Evolutionary conservation across 2,888 invertebrate genomes (phyloP), one percentile per base, ranked within the genome.

Genomic region (Nasonia oneida): DNA sequence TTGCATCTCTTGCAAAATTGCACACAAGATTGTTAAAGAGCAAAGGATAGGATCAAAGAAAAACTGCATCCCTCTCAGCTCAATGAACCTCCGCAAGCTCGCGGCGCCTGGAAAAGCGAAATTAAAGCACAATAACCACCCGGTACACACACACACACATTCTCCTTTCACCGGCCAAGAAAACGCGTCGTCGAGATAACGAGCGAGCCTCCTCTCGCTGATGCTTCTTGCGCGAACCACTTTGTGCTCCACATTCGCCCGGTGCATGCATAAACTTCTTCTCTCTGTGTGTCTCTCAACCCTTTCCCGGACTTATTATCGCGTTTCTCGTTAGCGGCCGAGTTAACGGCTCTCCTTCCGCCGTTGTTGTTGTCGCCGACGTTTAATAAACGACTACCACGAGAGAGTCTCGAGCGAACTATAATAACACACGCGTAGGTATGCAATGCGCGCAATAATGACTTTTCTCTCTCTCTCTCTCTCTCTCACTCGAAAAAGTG

Each of bases 191-290:
- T 23, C 29, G 74, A 67, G 79, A 79, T 84, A 84, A 79, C 64
- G 78, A 74, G 29, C 23, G 53, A 33, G 79, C n/a, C 18, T 14
- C 15, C 10, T 37, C 23, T 29, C 37, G 57, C 18, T 4, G 37
- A 37, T 37, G 33, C 37, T 79, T 70, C 47, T 61, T 42, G 33
- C 71, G 57, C 77, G 42, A 78, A 67, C 50, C 76, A 79, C 79
- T 79, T 79, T 47, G 33, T 18, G 80, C 70, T 70, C 79, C 57
- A 84, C 42, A 84, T 81, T 80, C 39, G 61, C n/a, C 57, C n/a
- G 37, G 18, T 42, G 39, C 18, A 53, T 39, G 10, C 23, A 12
- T 50, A 10, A 12, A 39, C 10, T 39, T n/a, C 15, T 10, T 57
- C 23, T 15, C 50, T 5, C 33, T 10, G 29, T 37, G 15, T 70